These are phyloP conservation scores for Nothocercus nigrocapillus DNA, from an alignment of 2,113 vertebrate species.

Conservation along the genomic window DNA sequence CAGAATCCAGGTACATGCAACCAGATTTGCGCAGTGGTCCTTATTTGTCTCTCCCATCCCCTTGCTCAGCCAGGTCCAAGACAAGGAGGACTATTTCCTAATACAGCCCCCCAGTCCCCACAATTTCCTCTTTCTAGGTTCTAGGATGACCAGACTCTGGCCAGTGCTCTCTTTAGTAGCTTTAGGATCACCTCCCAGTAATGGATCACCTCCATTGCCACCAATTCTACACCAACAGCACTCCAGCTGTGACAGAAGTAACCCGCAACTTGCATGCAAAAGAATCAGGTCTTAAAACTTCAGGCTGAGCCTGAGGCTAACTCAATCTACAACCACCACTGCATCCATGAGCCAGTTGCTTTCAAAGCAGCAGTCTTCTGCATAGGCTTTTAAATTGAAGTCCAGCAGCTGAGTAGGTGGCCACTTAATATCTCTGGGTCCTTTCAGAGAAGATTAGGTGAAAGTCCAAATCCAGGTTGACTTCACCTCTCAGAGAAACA, in stretches of 20 bases:
- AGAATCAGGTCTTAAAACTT: neutral
- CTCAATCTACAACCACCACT: neutral
- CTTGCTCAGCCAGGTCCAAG: neutral
- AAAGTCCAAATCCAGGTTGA: conserved; percentile 70
- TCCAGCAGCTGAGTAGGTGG: conserved; percentile 57
- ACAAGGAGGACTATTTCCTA: neutral
- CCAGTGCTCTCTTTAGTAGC: neutral
- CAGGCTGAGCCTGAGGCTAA: neutral
- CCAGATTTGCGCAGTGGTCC: neutral
- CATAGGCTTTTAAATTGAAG: conserved; percentile 28
- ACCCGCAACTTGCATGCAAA: neutral
- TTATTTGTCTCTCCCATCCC: neutral
- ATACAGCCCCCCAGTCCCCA: neutral
- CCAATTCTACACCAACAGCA: neutral
- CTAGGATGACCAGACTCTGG: neutral
- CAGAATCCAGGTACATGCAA: fast-evolving
- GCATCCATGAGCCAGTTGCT: neutral
- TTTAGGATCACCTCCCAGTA: neutral
- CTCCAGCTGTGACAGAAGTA: neutral
- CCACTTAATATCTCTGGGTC: conserved; percentile 59
- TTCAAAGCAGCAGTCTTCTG: neutral
- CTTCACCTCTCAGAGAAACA: conserved; percentile 49
- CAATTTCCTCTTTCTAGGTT: neutral
- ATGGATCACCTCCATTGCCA: neutral
- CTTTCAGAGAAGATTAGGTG: conserved; percentile 64